Evolutionary conservation across 1,140 invertebrate genomes (phyloP).

Genomic region (Drosophila elegans): DNA sequence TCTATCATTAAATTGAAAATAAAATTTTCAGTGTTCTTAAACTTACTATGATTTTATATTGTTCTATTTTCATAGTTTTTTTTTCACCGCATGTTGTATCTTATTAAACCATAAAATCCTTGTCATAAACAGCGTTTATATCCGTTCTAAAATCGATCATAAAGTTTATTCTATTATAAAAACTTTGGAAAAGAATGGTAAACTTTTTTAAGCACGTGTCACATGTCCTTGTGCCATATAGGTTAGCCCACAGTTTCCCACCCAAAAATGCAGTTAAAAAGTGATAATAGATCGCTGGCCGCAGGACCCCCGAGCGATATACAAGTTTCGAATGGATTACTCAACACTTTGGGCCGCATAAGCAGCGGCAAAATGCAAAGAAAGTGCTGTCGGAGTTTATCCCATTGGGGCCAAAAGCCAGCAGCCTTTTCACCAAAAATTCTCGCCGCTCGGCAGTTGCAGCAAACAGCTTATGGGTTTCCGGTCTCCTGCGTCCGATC

Average conservation of each 20-base stretch:
- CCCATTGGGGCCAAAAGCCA: slow-evolving; percentile 27
- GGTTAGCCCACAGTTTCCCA: neutral
- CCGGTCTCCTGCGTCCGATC: slow-evolving; percentile 28
- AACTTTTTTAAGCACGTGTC: neutral
- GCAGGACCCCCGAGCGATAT: slow-evolving; percentile 31
- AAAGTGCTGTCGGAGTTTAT: slow-evolving; percentile 34
- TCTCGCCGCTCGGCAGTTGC: slow-evolving; percentile 33
- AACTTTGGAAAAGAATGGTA: too few species aligned
- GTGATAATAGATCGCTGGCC: slow-evolving; percentile 37
- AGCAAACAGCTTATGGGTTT: slow-evolving; percentile 46
- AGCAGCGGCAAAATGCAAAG: slow-evolving; percentile 9
- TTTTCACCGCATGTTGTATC: too few species aligned
- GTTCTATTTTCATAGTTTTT: too few species aligned
- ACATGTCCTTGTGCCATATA: slow-evolving; percentile 2
- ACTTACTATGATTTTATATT: too few species aligned
- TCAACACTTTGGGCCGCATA: slow-evolving; percentile 34
- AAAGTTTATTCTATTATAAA: neutral
- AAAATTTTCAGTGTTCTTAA: too few species aligned
- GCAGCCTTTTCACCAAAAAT: slow-evolving; percentile 16
- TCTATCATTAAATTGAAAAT: too few species aligned
- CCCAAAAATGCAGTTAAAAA: slow-evolving; percentile 16
- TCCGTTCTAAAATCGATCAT: neutral
- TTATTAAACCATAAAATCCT: too few species aligned
- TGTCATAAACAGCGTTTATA: neutral
- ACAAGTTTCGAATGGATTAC: slow-evolving; percentile 45